phyloP scores from a whole-genome alignment of 2,888 invertebrate species.

The Drosophila quasianomalipes region DNA sequence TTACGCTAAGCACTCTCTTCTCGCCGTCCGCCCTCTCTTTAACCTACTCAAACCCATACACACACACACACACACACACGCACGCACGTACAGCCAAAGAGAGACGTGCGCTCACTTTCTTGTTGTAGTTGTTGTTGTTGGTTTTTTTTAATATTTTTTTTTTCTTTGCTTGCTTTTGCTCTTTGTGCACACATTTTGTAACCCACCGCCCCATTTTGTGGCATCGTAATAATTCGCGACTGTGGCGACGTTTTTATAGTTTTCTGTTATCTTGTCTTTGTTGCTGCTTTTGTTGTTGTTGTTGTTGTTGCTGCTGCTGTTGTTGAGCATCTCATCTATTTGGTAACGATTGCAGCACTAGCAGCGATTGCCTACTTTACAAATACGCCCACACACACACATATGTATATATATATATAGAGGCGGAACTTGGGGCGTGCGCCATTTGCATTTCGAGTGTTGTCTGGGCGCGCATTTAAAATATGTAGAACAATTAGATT shows the following conservation, averaged over 20 bases:
- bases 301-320: constrained; percentile 20
- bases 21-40: not conserved
- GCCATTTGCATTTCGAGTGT: constrained; percentile 46
- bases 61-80: constrained; percentile 2
- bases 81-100: constrained; percentile 1
- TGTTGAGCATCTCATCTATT: constrained; percentile 69
- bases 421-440: constrained; percentile 10
- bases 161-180: constrained; percentile 15
- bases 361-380: constrained; percentile 42
- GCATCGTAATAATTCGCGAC: constrained; percentile 77
- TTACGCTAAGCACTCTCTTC: constrained; percentile 10
- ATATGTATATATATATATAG: not conserved
- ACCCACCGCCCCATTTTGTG: constrained; percentile 73
- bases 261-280: constrained; percentile 62
- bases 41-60: not conserved
- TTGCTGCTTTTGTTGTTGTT: constrained; percentile 1
- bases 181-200: constrained; percentile 61
- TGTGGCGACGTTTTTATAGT: constrained; percentile 76
- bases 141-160: not conserved
- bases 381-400: constrained; percentile 15
- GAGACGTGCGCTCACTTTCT: not conserved
- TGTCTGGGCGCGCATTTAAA: constrained; percentile 55
- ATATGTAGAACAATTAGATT: constrained; percentile 75
- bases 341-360: constrained; percentile 69
- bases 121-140: constrained; percentile 6